These are phyloP conservation scores for Neoaliturus tenellus DNA, from an alignment of 2,888 invertebrate species.

Conservation along the genomic window DNA sequence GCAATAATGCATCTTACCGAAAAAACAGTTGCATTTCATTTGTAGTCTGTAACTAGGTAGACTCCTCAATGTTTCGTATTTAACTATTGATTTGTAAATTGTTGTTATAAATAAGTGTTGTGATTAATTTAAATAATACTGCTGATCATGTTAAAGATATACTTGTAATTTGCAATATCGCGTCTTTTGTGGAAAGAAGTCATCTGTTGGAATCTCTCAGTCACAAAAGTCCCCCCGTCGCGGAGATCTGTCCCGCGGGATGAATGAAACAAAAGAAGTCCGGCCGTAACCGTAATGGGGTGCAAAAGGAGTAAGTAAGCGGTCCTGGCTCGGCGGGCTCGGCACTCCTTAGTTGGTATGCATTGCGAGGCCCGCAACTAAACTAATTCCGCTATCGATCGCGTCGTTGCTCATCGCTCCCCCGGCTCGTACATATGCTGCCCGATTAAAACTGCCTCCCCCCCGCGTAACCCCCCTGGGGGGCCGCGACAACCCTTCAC, in stretches of 20 bases:
- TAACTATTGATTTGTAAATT: too few species aligned
- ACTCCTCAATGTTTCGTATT: too few species aligned
- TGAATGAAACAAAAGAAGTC: not conserved
- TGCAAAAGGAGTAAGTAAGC: conserved; percentile 12
- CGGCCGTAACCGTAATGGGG: not conserved
- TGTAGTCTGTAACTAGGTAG: too few species aligned
- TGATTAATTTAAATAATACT: too few species aligned
- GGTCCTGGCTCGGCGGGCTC: not conserved
- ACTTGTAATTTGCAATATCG: too few species aligned
- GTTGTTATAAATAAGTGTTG: too few species aligned
- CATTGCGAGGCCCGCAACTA: conserved; percentile 50
- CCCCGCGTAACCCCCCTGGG: not conserved
- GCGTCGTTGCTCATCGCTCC: conserved; percentile 38
- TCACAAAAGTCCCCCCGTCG: not conserved
- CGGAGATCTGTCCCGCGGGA: not conserved
- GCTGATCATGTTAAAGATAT: too few species aligned
- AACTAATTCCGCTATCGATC: conserved; percentile 53
- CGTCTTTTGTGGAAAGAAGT: too few species aligned
- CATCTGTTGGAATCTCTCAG: too few species aligned
- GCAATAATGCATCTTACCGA: too few species aligned
- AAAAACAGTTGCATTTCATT: too few species aligned
- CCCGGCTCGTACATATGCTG: conserved; percentile 44
- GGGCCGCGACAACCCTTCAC: conserved; percentile 19
- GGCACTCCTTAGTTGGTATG: conserved; percentile 42
- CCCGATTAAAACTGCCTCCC: conserved; percentile 41